These are phyloP conservation scores for Marmota flaviventris DNA, from an alignment of 2,113 vertebrate genomes.

Conservation along the genomic window DNA sequence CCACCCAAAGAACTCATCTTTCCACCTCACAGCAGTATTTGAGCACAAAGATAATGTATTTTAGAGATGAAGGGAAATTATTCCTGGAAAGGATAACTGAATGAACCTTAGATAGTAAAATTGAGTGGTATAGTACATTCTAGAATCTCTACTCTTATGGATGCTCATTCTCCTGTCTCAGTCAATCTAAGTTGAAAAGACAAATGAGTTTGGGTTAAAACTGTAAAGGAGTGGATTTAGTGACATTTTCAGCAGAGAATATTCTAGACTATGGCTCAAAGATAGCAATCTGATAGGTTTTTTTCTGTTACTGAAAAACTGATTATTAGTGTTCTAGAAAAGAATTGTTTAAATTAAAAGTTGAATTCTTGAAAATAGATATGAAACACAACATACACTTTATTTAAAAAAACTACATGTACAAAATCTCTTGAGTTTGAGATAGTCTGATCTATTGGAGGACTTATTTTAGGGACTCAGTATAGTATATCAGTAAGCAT, in stretches of 20 bases:
- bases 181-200: not conserved
- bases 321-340: not conserved
- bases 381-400: not conserved
- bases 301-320: constrained; percentile 10
- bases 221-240: not conserved
- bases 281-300: not conserved
- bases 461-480: not conserved
- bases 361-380: constrained; percentile 7
- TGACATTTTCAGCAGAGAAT: constrained; percentile 28
- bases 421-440: not conserved
- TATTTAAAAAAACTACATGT: not conserved
- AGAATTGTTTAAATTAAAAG: not conserved
- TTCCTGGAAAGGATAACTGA: not conserved
- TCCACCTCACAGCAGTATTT: not conserved
- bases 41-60: not conserved
- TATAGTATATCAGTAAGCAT: not conserved
- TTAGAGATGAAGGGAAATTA: constrained; percentile 13
- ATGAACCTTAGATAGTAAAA: not conserved
- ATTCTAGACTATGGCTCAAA: constrained; percentile 23
- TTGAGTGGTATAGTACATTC: not conserved
- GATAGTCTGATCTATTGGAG: not conserved
- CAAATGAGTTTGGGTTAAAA: not conserved
- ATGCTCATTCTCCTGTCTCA: not conserved
- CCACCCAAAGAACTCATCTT: not conserved
- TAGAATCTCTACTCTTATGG: not conserved